Conservation (phyloP, 2,888 invertebrate species). For the Pammene fasciana region DNA sequence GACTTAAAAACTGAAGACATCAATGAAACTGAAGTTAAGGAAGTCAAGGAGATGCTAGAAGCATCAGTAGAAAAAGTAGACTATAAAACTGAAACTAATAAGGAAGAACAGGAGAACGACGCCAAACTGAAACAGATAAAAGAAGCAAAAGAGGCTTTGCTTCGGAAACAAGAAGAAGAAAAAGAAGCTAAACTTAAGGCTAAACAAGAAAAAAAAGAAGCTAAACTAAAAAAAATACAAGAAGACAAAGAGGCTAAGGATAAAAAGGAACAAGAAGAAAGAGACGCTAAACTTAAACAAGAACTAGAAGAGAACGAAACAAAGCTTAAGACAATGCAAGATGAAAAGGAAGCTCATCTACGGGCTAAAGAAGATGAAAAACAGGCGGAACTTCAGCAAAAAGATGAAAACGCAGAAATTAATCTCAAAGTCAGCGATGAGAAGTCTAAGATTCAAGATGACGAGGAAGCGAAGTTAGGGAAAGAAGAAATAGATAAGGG, state of each 20-base stretch:
- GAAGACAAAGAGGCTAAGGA: constrained; percentile 44
- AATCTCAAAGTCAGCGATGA: too few species aligned
- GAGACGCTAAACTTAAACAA: neutral
- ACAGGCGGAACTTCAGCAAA: too few species aligned
- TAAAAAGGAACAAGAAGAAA: constrained; percentile 42
- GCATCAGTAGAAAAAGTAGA: neutral
- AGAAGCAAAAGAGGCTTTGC: constrained; percentile 9
- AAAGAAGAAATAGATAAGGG: constrained; percentile 45
- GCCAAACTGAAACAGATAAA: constrained; percentile 22
- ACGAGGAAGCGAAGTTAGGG: constrained; percentile 37
- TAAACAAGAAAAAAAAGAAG: too few species aligned
- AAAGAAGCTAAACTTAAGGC: too few species aligned
- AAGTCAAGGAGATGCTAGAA: neutral
- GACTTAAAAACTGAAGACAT: too few species aligned
- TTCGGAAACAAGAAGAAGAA: too few species aligned
- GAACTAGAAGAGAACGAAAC: neutral
- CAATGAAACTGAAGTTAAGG: too few species aligned
- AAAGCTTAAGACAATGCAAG: too few species aligned
- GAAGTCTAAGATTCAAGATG: constrained; percentile 7
- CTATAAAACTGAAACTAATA: constrained; percentile 22
- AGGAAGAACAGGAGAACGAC: constrained; percentile 43
- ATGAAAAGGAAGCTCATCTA: too few species aligned
- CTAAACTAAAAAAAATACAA: neutral
- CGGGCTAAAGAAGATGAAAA: too few species aligned
- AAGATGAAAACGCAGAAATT: too few species aligned